Evolutionary conservation across 2,888 invertebrate genomes (phyloP), one percentile per base, ranked within the genome.

Genomic region (Cheilosia impressa): DNA sequence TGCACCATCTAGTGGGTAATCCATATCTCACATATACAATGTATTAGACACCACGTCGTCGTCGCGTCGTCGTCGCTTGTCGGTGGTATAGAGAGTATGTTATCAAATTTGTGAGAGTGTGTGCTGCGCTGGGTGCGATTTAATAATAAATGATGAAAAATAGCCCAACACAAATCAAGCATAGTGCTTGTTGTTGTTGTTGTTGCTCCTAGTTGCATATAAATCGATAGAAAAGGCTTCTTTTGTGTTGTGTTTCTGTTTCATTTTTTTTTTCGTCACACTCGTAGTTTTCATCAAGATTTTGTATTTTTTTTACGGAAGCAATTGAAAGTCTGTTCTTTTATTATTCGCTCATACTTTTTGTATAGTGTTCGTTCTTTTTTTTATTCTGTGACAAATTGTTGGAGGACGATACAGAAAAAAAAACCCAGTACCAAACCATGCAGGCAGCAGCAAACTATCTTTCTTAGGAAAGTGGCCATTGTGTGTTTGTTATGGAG

Each of bases 101-200:
- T 85, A 85, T 85, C 81, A 85, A 81, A 81, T 81, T 77, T 76
- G 34, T 77, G 62, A 85, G 66, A 68, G 80, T 75, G 75, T 80
- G 19, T 77, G 78, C 73, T 77, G 78, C 73, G 60, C 62, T 76
- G 66, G 50, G 76, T 84, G 81, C 84, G 77, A 83, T 87, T 88
- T 87, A 88, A 88, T 87, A 84, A 87, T 88, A 88, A 85, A 87
- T 88, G 85, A 88, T 85, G 87, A 88, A 88, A 87, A 85, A 85
- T 77, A 85, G 84, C 85, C 87, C 87, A 88, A 87, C 87, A 84
- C 87, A 81, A 87, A 87, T 87, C 87, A 84, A 87, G 82, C 87
- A 77, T 78, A 77, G 53, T 69, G 78, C 68, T 78, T 87, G 58
- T 77, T 77, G 77, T 77, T 77, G 77, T 77, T 77, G 71, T 63